Evolutionary conservation across 2,113 vertebrate species (phyloP), one percentile per base, ranked within the genome.

Genomic region (Pitta sordida): DNA sequence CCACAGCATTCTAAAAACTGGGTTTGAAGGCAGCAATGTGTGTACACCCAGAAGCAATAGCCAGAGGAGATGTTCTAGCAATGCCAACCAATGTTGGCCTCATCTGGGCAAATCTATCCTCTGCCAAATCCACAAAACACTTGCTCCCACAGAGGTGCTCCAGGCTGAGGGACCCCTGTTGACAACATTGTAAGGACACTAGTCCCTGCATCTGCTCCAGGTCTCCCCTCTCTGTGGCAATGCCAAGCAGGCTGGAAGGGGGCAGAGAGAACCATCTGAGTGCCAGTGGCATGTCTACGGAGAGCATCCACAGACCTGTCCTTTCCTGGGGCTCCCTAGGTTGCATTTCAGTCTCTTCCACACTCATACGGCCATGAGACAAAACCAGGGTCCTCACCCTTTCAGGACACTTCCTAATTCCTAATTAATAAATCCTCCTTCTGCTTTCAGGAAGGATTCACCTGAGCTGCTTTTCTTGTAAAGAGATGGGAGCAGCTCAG

Each of bases 181-280:
- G 0, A 82, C 34, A 48, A 30, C 17, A 26, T 1, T 36, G 49
- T 37, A 23, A 0, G 1, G 36, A 36, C 46, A 60, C 60, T 19
- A n/a, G 46, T 24, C 46, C 26, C 19, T 49, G 16, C 4, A 2
- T 14, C 19, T 0, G 2, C 52, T 68, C 53, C 41, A 51, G 16
- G 16, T 44, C 20, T 79, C 29, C 11, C 27, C 52, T 77, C 52
- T 1, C 32, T 0, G 0, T 7, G 11, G 29, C 44, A 77, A 44
- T 20, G 37, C 7, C 1, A 0, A 46, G n/a, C 0, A 2, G 15
- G 13, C 16, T 29, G 49, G 27, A 65, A 59, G 34, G 9, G 5
- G 39, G 13, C 26, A 36, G 11, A 3, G 12, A 58, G 16, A 58
- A 43, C 7, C 1, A 2, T 32, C 36, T 67, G 12, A 29, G 53